Base-by-base conservation (phyloP, 2,888 invertebrate genomes). In the Minunthozetes semirufus region DNA sequence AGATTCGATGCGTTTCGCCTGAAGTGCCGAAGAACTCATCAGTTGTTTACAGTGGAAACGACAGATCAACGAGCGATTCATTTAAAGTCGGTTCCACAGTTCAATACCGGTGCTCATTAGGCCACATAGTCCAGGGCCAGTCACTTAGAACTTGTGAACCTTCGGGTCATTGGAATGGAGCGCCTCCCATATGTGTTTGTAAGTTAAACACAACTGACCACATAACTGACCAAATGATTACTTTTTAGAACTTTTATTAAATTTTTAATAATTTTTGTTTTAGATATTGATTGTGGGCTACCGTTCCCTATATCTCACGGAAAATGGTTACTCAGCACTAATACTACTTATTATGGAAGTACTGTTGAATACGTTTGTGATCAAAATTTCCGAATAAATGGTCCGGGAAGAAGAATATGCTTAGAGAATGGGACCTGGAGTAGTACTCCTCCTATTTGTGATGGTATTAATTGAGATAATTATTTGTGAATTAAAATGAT, bases 371-470 rank as follows among this genome's bases (percentile, higher is more conserved):
- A 94, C 81, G 89, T 91, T 79, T 94, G 94, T 81, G 87, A 90
- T 75, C 85, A 87, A 2, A 90, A 93, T 81, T 94, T 88, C 84
- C 89, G 89, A 81, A 84, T 94, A 15, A 90, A 90, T 78, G 94
- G 94, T 0, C 90, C 91, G 3, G 90, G 91, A 2, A 86, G 93
- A 73, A 84, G 94, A 76, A 83, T 92, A 72, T 94, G 94, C 81
- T 87, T 92, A 73, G 93, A 94, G 81, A 90, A 94, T 81, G 93
- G 90, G 72, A 93, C 92, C 0, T 94, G 94, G 94, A 92, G 92
- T 80, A 90, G 91, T 22, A 91, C 90, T 76, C 84, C 89, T 0
- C 93, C 94, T 0, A 82, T 84, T n/a, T 94, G 94, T 81, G 87
- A 87, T 56, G 46, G 75, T 75, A 72, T 19, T 66, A 2, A 46